A percentile compares a stretch with the other conserved stretches of the same genome.
Evolutionary conservation across 1,140 invertebrate genomes (phyloP).

Genomic region (Drosophila kepulauana): DNA sequence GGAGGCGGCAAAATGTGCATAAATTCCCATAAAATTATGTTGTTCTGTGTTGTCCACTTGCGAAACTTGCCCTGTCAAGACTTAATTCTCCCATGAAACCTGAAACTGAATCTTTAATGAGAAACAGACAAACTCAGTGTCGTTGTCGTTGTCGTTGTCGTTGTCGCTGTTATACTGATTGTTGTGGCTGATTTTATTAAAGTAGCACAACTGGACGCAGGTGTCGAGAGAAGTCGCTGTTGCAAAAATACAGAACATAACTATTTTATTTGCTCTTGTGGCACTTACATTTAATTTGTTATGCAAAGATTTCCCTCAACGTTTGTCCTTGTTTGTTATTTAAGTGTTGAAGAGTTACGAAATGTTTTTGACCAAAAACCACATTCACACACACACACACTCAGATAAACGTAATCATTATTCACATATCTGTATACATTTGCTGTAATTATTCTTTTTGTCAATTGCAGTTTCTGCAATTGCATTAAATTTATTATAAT

Average conservation of each 20-base stretch:
- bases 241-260: constrained; percentile 23
- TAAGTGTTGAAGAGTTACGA: constrained; percentile 47
- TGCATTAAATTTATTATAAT: constrained; percentile 59
- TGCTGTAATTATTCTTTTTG: constrained; percentile 27
- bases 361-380: constrained; percentile 68
- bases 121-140: constrained; percentile 36
- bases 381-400: constrained; percentile 31
- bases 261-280: constrained; percentile 76
- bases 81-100: constrained; percentile 79
- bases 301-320: constrained; percentile 66
- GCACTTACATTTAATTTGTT: constrained; percentile 75
- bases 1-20: constrained; percentile 32
- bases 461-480: constrained; percentile 55
- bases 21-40: constrained; percentile 75
- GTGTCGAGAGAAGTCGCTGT: constrained; percentile 16
- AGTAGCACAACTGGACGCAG: constrained; percentile 24
- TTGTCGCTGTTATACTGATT: constrained; percentile 43
- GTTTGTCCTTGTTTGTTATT: constrained; percentile 55
- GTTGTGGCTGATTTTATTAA: constrained; percentile 57
- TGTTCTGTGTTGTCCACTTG: constrained; percentile 32
- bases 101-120: constrained; percentile 81
- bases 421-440: constrained; percentile 11
- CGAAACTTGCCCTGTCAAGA: constrained; percentile 62
- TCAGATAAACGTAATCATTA: neutral
- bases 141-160: constrained; percentile 18